Percentiles rank a stretch among this genome's conserved stretches.
phyloP scores from a whole-genome alignment of 2,797 vertebrate species.

The Trematomus bernacchii region DNA sequence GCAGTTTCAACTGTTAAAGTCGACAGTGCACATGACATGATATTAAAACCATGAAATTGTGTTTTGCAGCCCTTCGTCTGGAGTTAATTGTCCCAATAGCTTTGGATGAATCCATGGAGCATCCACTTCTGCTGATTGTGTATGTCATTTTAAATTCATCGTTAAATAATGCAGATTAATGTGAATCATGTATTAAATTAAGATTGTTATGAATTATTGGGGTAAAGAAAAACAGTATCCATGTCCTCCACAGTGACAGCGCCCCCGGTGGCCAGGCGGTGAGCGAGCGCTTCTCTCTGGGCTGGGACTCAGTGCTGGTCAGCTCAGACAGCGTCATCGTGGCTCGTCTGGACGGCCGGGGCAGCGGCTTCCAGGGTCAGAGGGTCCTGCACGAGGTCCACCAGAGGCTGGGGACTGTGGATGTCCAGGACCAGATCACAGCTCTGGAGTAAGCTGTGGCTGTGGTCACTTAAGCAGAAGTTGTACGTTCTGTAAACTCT shows the following conservation, averaged over 20 bases:
- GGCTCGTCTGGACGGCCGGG: constrained; percentile 94
- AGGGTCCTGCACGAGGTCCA: constrained; percentile 94
- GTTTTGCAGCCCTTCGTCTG: constrained; percentile 75
- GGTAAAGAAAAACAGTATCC: too few species aligned
- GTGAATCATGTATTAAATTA: not conserved
- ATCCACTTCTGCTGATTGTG: constrained; percentile 82
- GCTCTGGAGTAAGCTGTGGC: too few species aligned
- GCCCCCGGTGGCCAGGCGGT: constrained; percentile 94
- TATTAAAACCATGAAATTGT: constrained; percentile 5
- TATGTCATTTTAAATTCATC: constrained; percentile 55
- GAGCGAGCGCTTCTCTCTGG: constrained; percentile 90
- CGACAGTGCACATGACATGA: not conserved
- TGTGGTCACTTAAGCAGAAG: too few species aligned
- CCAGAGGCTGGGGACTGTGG: constrained; percentile 90
- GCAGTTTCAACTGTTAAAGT: too few species aligned
- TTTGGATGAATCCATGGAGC: constrained; percentile 74
- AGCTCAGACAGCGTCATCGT: constrained; percentile 92
- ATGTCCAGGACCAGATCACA: constrained; percentile 92
- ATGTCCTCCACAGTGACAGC: constrained; percentile 85
- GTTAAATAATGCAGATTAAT: not conserved
- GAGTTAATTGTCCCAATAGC: constrained; percentile 77
- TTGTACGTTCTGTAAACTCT: too few species aligned
- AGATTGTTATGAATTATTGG: not conserved
- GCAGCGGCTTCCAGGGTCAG: constrained; percentile 95
- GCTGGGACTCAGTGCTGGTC: constrained; percentile 96